Evolutionary conservation across 2,113 vertebrate species (phyloP), one percentile per base, ranked within the genome.

Genomic region (Pitta sordida): DNA sequence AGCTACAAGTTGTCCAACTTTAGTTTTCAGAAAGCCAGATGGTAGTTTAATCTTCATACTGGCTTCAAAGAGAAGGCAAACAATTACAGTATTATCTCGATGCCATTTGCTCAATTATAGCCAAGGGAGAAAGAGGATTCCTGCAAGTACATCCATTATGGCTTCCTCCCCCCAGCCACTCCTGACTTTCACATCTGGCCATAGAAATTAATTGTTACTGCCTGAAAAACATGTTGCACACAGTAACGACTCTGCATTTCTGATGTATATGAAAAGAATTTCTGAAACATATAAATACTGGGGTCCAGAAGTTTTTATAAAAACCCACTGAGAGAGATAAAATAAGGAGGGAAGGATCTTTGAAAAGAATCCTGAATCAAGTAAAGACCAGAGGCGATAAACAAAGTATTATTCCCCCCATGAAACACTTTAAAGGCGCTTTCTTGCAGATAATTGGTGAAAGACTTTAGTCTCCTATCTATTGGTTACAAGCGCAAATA

Each of bases 1-100:
- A 64, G 88, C 56, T 53, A 74, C 59, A 92, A 52, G 77, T 74
- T 76, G 94, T 67, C 69, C 89, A 90, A 92, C 84, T 91, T 76
- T 7, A 80, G 49, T 39, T 83, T 96, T 88, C 71, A 55, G 59
- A 70, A 92, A 97, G 70, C 86, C 69, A 96, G 83, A 67, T 87
- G 75, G 71, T 83, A 86, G 29, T 91, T 84, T 86, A 80, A 86
- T 92, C 80, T 92, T 94, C 80, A 74, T 29, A 65, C 27, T 90
- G 77, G 67, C 60, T 26, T 83, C 37, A 86, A 13, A 58, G 80
- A 91, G 80, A 95, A 92, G 73, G 86, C 85, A 60, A 93, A 83
- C 64, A 65, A 91, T 84, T 84, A 37, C 13, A 88, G 41, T 17
- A 77, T 86, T 91, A 91, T 82, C 51, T 94, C 71, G 44, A 19